Conservation (phyloP, 1,140 invertebrate genomes). For the Meloidogyne chitwoodi region DNA sequence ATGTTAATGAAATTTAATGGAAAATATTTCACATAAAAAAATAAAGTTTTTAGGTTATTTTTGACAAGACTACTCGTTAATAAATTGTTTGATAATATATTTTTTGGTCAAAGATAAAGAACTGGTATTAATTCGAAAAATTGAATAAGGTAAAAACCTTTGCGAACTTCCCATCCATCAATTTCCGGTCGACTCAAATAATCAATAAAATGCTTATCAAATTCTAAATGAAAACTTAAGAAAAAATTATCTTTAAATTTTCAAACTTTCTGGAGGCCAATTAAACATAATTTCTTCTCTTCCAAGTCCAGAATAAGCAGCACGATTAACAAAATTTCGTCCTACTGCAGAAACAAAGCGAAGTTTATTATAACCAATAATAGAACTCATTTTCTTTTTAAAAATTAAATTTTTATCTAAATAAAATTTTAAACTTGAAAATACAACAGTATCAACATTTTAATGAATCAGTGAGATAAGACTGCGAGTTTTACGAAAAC, state of each 20-base stretch:
- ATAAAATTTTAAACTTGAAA: background rate
- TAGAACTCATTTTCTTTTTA: background rate
- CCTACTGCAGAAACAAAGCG: background rate
- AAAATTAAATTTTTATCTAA: background rate
- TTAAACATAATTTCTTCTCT: slow-evolving; percentile 59
- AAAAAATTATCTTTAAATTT: background rate
- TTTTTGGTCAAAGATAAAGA: too few species aligned
- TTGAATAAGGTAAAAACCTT: slow-evolving; percentile 36
- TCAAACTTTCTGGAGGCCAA: slow-evolving; percentile 57
- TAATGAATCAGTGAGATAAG: too few species aligned
- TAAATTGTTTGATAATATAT: background rate
- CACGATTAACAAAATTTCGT: background rate
- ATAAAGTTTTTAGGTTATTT: too few species aligned
- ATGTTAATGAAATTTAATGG: too few species aligned
- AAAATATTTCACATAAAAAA: too few species aligned
- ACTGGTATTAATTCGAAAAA: too few species aligned
- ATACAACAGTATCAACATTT: too few species aligned
- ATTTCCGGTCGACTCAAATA: slow-evolving; percentile 84
- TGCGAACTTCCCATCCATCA: slow-evolving; percentile 89
- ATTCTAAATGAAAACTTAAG: slow-evolving; percentile 33
- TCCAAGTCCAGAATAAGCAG: slow-evolving; percentile 17
- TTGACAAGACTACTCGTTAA: too few species aligned
- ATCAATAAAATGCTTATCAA: slow-evolving; percentile 60
- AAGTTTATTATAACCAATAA: background rate
- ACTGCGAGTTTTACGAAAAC: too few species aligned